A percentile compares a stretch with the other conserved stretches of the same genome.
phyloP scores from a whole-genome alignment of 2,113 vertebrate species.

The Paralichthys olivaceus region DNA sequence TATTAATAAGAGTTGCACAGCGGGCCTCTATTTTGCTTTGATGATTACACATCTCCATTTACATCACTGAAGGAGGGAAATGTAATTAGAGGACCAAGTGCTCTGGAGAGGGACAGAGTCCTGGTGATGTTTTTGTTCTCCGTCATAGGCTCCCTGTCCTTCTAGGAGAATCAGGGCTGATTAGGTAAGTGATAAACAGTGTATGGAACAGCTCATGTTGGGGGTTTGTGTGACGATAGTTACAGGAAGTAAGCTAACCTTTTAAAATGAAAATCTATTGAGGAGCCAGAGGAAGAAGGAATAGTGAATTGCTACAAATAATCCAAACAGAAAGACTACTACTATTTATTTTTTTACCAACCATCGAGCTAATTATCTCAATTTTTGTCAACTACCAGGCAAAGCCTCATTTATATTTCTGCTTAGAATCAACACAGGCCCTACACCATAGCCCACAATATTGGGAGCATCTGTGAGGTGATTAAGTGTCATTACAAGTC shows the following conservation, averaged over 20 bases:
- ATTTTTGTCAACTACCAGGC: not conserved
- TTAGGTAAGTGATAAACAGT: constrained; percentile 40
- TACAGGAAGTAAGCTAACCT: not conserved
- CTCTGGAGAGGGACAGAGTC: constrained; percentile 41
- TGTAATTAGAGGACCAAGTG: constrained; percentile 71
- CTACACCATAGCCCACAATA: too few relatives aligned
- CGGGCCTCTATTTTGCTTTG: constrained; percentile 75
- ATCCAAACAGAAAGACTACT: too few relatives aligned
- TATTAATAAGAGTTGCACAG: constrained; percentile 74
- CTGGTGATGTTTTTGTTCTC: constrained; percentile 63
- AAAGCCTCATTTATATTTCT: too few relatives aligned
- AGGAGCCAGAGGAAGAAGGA: not conserved
- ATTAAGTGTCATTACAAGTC: too few relatives aligned
- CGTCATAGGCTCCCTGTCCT: constrained; percentile 35
- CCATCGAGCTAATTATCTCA: not conserved
- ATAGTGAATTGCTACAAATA: too few relatives aligned
- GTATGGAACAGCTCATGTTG: constrained; percentile 16
- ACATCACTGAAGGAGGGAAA: constrained; percentile 72
- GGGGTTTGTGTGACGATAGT: constrained; percentile 5
- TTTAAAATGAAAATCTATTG: not conserved
- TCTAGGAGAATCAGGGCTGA: constrained; percentile 36
- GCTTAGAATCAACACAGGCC: too few relatives aligned
- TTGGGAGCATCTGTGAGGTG: too few relatives aligned
- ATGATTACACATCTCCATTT: constrained; percentile 77
- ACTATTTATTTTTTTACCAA: not conserved